Percentiles rank a stretch among this genome's conserved stretches.
These are phyloP conservation scores for Coenonympha arcania DNA, from an alignment of 2,888 invertebrate species.

Conservation along the genomic window DNA sequence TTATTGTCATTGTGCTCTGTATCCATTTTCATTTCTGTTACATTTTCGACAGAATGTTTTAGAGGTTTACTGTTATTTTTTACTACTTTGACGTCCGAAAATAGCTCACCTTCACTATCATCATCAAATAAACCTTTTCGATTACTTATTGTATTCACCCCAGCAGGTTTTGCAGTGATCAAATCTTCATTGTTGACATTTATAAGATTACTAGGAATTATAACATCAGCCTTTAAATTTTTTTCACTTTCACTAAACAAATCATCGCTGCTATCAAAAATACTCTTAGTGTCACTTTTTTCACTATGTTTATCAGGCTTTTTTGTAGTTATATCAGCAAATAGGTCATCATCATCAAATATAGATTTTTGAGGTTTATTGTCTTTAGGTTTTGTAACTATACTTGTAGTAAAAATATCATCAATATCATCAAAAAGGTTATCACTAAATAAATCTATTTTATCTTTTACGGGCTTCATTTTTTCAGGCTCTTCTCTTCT, in stretches of 20 bases:
- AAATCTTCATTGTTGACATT: conserved; percentile 10
- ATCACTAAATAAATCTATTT: conserved; percentile 56
- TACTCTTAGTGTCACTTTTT: conserved; percentile 29
- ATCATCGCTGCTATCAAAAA: conserved; percentile 45
- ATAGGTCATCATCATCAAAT: conserved; percentile 58
- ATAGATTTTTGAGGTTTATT: conserved; percentile 41
- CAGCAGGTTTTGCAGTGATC: not conserved
- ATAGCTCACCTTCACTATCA: conserved; percentile 45
- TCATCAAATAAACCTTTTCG: conserved; percentile 40
- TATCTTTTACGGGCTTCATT: conserved; percentile 26
- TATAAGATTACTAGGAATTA: not conserved
- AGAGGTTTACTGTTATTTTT: not conserved
- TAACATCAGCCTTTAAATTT: conserved; percentile 19
- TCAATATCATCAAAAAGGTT: conserved; percentile 66
- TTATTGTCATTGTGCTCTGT: conserved; percentile 9
- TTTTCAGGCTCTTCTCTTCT: conserved; percentile 23
- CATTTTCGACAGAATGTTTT: not conserved
- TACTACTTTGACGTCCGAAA: conserved; percentile 30
- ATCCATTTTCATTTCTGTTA: not conserved
- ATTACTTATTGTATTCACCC: conserved; percentile 5
- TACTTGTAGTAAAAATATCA: conserved; percentile 55
- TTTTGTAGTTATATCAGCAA: conserved; percentile 43
- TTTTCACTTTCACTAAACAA: conserved; percentile 35
- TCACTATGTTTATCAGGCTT: conserved; percentile 22
- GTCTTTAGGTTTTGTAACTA: conserved; percentile 33